phyloP scores from a whole-genome alignment of 2,113 vertebrate genomes.

The Thalassarche chlororhynchos region DNA sequence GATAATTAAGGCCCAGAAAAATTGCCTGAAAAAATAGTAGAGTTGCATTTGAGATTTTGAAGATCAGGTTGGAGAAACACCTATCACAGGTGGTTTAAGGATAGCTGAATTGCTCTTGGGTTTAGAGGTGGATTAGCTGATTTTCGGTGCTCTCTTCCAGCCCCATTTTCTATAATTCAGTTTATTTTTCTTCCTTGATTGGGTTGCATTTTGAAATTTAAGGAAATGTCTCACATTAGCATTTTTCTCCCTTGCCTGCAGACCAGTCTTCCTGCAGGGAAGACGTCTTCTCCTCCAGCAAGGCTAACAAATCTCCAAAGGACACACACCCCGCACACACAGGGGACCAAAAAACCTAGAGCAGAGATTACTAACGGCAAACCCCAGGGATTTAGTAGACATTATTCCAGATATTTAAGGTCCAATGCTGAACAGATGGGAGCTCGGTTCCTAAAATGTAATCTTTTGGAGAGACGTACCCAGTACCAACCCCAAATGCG shows the following conservation, averaged over 20 bases:
- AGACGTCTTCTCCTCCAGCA: background rate
- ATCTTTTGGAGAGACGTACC: rapidly evolving
- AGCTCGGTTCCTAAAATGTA: background rate
- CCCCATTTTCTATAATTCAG: background rate
- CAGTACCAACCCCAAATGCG: rapidly evolving
- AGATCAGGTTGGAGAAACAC: background rate
- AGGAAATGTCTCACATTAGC: rapidly evolving
- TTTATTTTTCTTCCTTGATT: background rate
- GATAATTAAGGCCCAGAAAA: background rate
- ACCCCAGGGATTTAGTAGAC: background rate
- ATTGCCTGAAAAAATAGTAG: background rate
- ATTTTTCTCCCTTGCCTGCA: background rate
- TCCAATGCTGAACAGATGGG: background rate
- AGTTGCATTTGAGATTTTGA: background rate
- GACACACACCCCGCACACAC: rapidly evolving
- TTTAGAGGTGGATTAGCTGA: background rate
- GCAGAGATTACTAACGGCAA: background rate
- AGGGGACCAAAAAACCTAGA: background rate
- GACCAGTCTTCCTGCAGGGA: background rate
- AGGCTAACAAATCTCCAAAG: background rate
- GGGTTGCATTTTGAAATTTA: background rate
- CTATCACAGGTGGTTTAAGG: rapidly evolving
- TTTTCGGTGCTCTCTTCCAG: background rate
- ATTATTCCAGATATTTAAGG: background rate
- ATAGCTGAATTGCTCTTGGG: background rate